Percentiles rank a stretch among this genome's conserved stretches.
These are phyloP conservation scores for Tringa solitaria DNA, from an alignment of 2,113 vertebrate genomes.

Conservation along the genomic window DNA sequence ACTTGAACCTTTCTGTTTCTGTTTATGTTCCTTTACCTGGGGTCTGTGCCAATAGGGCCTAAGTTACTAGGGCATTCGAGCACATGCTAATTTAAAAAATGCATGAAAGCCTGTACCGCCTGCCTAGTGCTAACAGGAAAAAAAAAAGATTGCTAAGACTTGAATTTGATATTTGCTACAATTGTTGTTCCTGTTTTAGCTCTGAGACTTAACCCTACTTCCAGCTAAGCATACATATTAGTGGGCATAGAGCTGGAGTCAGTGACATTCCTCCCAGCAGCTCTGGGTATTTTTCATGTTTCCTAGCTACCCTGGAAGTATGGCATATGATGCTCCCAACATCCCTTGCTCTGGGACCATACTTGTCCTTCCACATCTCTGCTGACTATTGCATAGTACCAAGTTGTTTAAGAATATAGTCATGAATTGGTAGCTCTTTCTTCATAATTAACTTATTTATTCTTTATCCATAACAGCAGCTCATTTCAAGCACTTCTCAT, in stretches of 20 bases:
- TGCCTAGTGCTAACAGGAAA: not conserved
- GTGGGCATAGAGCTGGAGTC: not conserved
- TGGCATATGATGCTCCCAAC: not conserved
- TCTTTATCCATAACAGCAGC: not conserved
- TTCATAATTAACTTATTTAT: not conserved
- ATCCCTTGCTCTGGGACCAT: not conserved
- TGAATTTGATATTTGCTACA: not conserved
- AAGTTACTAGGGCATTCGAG: not conserved
- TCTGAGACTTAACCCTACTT: not conserved
- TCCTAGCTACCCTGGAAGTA: not conserved
- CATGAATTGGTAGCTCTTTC: not conserved
- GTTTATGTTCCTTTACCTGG: not conserved
- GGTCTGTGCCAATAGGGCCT: not conserved
- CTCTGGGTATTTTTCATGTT: not conserved
- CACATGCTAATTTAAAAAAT: not conserved
- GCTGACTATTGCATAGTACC: not conserved
- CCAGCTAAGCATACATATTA: not conserved
- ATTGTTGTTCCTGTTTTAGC: not conserved
- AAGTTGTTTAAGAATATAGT: not conserved
- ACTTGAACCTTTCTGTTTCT: not conserved
- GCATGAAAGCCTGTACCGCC: not conserved
- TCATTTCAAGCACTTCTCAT: constrained; percentile 5
- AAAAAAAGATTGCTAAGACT: not conserved
- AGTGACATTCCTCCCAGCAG: not conserved
- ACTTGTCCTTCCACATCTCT: not conserved